A percentile compares a stretch with the other conserved stretches of the same genome.
These are phyloP conservation scores for Nasonia oneida DNA, from an alignment of 2,888 invertebrate genomes.

Conservation along the genomic window DNA sequence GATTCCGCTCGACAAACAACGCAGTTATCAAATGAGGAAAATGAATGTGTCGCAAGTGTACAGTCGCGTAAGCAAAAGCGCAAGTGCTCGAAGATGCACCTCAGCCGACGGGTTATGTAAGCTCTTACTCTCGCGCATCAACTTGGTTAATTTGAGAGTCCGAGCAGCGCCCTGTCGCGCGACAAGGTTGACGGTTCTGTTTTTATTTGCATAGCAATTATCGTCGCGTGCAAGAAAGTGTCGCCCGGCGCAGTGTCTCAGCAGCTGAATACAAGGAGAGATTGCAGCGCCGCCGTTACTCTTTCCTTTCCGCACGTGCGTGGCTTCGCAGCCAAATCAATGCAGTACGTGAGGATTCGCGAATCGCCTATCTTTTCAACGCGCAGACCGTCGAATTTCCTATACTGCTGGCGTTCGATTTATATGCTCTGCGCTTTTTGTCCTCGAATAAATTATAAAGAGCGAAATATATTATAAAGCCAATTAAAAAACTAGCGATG, in stretches of 20 bases:
- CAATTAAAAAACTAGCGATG: neutral
- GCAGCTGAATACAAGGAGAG: neutral
- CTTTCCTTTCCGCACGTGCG: neutral
- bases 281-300: neutral
- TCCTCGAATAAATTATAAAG: neutral
- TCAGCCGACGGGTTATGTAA: conserved; percentile 33
- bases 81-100: conserved; percentile 1
- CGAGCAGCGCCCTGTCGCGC: neutral
- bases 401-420: neutral
- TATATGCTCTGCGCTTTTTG: neutral
- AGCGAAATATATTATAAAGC: neutral
- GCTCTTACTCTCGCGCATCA: neutral
- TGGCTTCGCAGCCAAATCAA: neutral
- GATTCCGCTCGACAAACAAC: neutral
- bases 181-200: conserved; percentile 41
- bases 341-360: neutral
- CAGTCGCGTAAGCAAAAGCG: neutral
- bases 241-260: neutral
- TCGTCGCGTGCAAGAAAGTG: conserved; percentile 2
- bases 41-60: too few species aligned
- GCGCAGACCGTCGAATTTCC: neutral
- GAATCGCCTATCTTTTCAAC: neutral
- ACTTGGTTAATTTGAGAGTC: conserved; percentile 46
- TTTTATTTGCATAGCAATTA: conserved; percentile 49
- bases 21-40: neutral